Conservation (phyloP, 2,888 invertebrate species). For the Hipparchia sbordonii region DNA sequence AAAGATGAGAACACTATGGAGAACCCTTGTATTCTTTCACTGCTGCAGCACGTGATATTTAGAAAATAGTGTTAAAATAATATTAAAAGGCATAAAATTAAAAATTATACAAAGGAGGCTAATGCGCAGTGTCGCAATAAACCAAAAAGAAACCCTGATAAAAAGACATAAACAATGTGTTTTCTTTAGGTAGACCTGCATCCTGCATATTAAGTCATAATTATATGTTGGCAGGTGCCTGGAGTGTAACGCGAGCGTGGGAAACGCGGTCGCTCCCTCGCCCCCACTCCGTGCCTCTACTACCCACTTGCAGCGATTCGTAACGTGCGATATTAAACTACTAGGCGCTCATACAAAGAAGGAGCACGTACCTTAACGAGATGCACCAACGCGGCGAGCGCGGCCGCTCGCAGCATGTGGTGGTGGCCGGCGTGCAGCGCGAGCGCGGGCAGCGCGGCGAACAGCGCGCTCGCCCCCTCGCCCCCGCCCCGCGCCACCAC, state of each 20-base stretch:
- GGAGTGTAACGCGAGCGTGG: not conserved
- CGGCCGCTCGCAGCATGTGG: slow-evolving; percentile 94
- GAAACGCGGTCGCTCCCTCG: not conserved
- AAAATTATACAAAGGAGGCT: no score
- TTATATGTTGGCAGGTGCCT: no score
- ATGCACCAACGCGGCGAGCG: slow-evolving; percentile 93
- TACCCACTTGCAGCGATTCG: not conserved
- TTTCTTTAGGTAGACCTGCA: no score
- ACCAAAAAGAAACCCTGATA: no score
- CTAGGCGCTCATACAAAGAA: slow-evolving; percentile 9
- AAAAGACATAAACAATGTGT: no score
- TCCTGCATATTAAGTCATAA: no score
- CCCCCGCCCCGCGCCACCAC: slow-evolving; percentile 91
- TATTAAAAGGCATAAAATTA: no score
- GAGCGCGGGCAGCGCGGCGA: slow-evolving; percentile 92
- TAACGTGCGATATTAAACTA: not conserved
- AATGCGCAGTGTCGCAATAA: no score
- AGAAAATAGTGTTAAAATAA: no score
- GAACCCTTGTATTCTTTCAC: no score
- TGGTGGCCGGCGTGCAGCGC: slow-evolving; percentile 95
- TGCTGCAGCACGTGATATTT: no score
- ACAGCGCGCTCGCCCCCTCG: slow-evolving; percentile 86
- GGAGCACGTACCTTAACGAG: slow-evolving; percentile 86
- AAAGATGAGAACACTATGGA: no score
- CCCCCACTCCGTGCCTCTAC: not conserved